Percentiles rank a stretch among this genome's conserved stretches.
These are phyloP conservation scores for Ganaspis brasiliensis DNA, from an alignment of 2,888 invertebrate genomes.

Conservation along the genomic window DNA sequence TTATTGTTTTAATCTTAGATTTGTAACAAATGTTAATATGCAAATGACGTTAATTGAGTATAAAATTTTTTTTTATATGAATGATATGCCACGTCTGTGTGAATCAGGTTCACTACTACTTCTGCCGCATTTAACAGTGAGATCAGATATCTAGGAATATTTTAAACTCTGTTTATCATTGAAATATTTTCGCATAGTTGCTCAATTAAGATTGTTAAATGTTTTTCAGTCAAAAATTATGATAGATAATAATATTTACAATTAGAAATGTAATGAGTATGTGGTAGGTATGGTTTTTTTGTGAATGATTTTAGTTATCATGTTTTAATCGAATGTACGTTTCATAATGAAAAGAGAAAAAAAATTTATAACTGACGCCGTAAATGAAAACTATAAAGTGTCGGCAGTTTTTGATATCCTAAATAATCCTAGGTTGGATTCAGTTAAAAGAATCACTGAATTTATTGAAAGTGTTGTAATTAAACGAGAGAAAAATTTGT, in stretches of 20 bases:
- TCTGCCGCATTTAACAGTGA: background rate
- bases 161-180: background rate
- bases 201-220: background rate
- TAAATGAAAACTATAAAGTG: background rate
- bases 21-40: too few species aligned
- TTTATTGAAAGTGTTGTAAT: background rate
- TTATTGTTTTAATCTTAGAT: too few species aligned
- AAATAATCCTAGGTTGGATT: slow-evolving; percentile 3
- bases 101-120: too few species aligned
- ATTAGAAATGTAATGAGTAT: background rate
- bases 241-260: background rate
- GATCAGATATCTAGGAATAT: background rate
- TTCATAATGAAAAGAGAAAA: background rate
- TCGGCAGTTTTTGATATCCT: background rate
- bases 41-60: too few species aligned
- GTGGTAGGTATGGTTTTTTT: background rate
- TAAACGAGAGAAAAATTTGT: background rate
- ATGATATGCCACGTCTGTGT: too few species aligned
- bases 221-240: background rate
- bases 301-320: background rate
- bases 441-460: background rate
- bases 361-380: background rate
- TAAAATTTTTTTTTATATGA: too few species aligned
- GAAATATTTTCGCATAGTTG: background rate
- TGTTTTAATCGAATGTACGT: background rate